These are phyloP conservation scores for Cataglyphis cursor DNA, from an alignment of 2,888 invertebrate species.

Conservation along the genomic window DNA sequence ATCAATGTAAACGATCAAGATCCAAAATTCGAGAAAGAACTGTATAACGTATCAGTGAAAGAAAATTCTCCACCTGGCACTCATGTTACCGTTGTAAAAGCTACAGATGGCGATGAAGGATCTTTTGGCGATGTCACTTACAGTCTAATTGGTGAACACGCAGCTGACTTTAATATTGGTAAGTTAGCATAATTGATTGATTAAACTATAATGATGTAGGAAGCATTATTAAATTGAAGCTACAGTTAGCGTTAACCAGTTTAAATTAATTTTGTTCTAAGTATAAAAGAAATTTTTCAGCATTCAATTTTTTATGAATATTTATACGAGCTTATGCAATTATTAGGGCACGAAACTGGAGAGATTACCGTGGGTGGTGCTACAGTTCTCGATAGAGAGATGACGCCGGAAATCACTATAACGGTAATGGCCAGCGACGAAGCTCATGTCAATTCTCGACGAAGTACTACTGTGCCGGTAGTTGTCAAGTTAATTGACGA, in stretches of 20 bases:
- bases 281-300: not conserved
- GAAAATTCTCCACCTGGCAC: slow-evolving; percentile 93
- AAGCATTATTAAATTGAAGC: slow-evolving; percentile 2
- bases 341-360: slow-evolving; percentile 89
- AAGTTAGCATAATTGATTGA: slow-evolving; percentile 31
- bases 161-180: slow-evolving; percentile 92
- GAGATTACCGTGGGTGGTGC: slow-evolving; percentile 92
- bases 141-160: slow-evolving; percentile 92
- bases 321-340: slow-evolving; percentile 16
- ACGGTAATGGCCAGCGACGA: slow-evolving; percentile 94
- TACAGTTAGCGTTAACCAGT: not conserved
- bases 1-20: slow-evolving; percentile 96
- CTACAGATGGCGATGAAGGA: slow-evolving; percentile 92
- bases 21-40: slow-evolving; percentile 91
- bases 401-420: slow-evolving; percentile 90
- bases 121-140: slow-evolving; percentile 93
- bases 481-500: slow-evolving; percentile 93
- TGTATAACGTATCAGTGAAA: slow-evolving; percentile 91
- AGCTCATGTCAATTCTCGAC: slow-evolving; percentile 90
- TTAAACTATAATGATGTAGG: not conserved
- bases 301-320: slow-evolving; percentile 9
- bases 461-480: slow-evolving; percentile 92
- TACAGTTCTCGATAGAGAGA: slow-evolving; percentile 93
- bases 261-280: not conserved
- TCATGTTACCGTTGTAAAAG: slow-evolving; percentile 91